These are phyloP conservation scores for Dynastes grantii DNA, from an alignment of 2,888 invertebrate genomes.

Conservation along the genomic window DNA sequence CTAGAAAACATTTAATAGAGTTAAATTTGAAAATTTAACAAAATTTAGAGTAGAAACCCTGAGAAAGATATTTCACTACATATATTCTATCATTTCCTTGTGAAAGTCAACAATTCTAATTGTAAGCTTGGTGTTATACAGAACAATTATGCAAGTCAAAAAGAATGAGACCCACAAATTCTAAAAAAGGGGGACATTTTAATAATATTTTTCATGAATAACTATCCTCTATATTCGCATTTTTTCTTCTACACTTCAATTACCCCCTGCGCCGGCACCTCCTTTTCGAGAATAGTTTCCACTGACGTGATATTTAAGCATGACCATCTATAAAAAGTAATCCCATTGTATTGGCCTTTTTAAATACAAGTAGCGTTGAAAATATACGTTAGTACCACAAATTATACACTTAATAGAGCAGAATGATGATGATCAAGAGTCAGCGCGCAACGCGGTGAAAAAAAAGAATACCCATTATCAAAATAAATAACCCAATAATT, in stretches of 20 bases:
- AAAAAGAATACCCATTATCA: constrained; percentile 50
- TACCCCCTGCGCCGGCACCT: background rate
- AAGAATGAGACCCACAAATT: too few species aligned
- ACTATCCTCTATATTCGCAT: too few species aligned
- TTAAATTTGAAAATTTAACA: too few species aligned
- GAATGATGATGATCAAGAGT: constrained; percentile 46
- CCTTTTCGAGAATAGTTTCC: constrained; percentile 13
- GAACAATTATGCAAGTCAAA: too few species aligned
- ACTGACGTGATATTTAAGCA: constrained; percentile 41
- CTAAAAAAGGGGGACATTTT: too few species aligned
- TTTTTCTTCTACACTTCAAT: background rate
- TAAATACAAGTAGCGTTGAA: constrained; percentile 51
- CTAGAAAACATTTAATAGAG: too few species aligned
- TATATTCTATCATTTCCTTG: too few species aligned
- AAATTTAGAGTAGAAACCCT: too few species aligned
- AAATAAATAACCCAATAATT: constrained; percentile 53
- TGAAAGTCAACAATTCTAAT: too few species aligned
- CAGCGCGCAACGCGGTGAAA: constrained; percentile 22
- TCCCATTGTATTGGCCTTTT: constrained; percentile 47
- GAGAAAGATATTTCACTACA: too few species aligned
- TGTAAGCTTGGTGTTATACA: too few species aligned
- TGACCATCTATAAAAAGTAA: constrained; percentile 50
- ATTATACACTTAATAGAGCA: constrained; percentile 52
- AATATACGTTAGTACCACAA: constrained; percentile 50
- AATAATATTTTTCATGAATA: too few species aligned